phyloP scores from a whole-genome alignment of 2,888 invertebrate species.

The Chalcis sispes region DNA sequence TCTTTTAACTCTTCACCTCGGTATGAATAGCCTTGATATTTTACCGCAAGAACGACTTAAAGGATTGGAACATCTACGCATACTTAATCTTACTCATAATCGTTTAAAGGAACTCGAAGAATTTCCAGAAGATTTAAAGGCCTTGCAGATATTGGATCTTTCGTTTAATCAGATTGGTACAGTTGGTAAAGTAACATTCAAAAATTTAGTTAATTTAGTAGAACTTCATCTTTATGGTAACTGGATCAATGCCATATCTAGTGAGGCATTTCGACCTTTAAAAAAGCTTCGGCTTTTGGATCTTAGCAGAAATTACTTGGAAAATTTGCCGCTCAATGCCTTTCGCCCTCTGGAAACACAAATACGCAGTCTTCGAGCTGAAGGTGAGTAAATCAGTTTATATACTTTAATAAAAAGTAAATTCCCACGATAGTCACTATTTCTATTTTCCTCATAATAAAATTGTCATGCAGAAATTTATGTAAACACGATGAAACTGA shows the following conservation, averaged over 20 bases:
- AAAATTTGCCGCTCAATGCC: slow-evolving; percentile 87
- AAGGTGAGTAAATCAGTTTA: slow-evolving; percentile 80
- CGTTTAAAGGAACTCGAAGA: slow-evolving; percentile 88
- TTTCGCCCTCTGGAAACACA: slow-evolving; percentile 89
- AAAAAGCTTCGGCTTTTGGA: slow-evolving; percentile 87
- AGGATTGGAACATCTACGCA: slow-evolving; percentile 84
- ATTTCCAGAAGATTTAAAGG: slow-evolving; percentile 87
- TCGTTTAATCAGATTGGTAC: slow-evolving; percentile 90
- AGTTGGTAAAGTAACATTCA: slow-evolving; percentile 87
- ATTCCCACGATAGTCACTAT: too few relatives aligned
- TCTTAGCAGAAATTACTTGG: slow-evolving; percentile 89
- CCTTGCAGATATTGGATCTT: slow-evolving; percentile 87
- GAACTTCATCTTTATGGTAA: slow-evolving; percentile 90
- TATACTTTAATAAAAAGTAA: too few relatives aligned
- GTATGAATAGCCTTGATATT: slow-evolving; percentile 89
- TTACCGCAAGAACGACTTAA: slow-evolving; percentile 90
- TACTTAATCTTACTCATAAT: slow-evolving; percentile 92
- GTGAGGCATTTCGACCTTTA: slow-evolving; percentile 86
- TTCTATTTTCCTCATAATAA: too few relatives aligned
- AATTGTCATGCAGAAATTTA: too few relatives aligned
- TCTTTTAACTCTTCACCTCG: slow-evolving; percentile 88
- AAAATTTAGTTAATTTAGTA: slow-evolving; percentile 84
- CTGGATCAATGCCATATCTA: slow-evolving; percentile 87
- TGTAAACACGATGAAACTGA: too few relatives aligned
- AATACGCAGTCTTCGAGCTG: slow-evolving; percentile 85